These are phyloP conservation scores for Calcarius lapponicus DNA, from an alignment of 2,797 vertebrate species.

Conservation along the genomic window DNA sequence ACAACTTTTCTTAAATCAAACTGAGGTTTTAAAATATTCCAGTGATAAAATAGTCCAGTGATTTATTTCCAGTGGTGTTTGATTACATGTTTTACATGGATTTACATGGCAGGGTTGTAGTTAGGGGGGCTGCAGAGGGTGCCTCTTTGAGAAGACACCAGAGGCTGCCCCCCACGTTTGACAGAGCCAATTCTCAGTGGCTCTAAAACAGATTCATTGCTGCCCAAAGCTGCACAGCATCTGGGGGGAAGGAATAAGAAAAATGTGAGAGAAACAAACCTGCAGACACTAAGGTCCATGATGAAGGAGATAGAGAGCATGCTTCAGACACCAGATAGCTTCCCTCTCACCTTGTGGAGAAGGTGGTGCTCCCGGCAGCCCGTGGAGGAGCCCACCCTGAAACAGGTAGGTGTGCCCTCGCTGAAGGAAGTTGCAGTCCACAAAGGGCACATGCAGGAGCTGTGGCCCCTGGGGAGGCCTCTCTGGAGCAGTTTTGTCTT, in stretches of 20 bases:
- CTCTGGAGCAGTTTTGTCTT: not conserved
- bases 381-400: rapidly evolving
- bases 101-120: not conserved
- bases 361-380: not conserved
- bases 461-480: not conserved
- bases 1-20: not conserved
- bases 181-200: not conserved
- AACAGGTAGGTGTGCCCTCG: not conserved
- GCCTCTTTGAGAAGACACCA: not conserved
- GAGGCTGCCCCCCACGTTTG: not conserved
- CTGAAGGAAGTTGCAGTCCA: not conserved
- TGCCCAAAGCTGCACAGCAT: not conserved
- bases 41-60: not conserved
- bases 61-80: not conserved
- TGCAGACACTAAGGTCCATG: not conserved
- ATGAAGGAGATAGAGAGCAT: not conserved
- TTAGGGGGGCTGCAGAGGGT: not conserved
- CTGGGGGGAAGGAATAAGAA: not conserved
- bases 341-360: not conserved
- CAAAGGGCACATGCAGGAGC: not conserved
- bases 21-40: not conserved
- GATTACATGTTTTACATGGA: not conserved
- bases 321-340: not conserved
- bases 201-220: not conserved
- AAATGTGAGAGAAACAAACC: not conserved